phyloP scores from a whole-genome alignment of 2,888 invertebrate genomes.

The Lamellibrachia satsuma region DNA sequence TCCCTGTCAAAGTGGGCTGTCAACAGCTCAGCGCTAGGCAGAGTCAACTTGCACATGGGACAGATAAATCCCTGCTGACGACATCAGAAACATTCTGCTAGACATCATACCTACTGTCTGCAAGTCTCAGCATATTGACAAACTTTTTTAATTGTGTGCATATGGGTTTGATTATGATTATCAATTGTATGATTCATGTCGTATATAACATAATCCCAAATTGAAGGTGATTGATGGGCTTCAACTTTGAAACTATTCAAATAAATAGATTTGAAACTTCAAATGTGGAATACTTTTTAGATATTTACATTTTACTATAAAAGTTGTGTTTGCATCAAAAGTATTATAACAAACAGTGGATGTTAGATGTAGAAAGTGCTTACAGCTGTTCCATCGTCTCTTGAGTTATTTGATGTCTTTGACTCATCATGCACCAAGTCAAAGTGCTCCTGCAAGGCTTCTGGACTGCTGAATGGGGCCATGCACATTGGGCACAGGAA shows the following conservation, averaged over 20 bases:
- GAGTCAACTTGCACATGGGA: constrained; percentile 66
- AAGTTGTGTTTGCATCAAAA: not conserved
- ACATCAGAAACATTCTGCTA: not conserved
- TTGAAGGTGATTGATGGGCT: not conserved
- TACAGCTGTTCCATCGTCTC: not conserved
- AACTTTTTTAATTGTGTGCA: too few relatives aligned
- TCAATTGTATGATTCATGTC: not conserved
- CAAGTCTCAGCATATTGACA: not conserved
- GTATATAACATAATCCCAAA: not conserved
- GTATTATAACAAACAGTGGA: not conserved
- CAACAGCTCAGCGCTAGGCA: constrained; percentile 66
- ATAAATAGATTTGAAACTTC: not conserved
- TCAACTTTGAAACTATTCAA: not conserved
- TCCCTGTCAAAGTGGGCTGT: constrained; percentile 63
- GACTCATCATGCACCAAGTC: constrained; percentile 49
- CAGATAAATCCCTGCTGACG: constrained; percentile 67
- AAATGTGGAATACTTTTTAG: not conserved
- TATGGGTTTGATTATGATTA: not conserved
- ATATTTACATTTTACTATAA: not conserved
- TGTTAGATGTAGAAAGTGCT: not conserved
- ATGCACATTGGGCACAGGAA: constrained; percentile 68
- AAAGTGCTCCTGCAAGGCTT: constrained; percentile 66
- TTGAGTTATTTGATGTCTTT: not conserved
- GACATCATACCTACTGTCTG: not conserved
- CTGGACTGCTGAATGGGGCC: constrained; percentile 65